Evolutionary conservation across 1,140 invertebrate genomes (phyloP), one percentile per base, ranked within the genome.

Genomic region (Onthophagus taurus): DNA sequence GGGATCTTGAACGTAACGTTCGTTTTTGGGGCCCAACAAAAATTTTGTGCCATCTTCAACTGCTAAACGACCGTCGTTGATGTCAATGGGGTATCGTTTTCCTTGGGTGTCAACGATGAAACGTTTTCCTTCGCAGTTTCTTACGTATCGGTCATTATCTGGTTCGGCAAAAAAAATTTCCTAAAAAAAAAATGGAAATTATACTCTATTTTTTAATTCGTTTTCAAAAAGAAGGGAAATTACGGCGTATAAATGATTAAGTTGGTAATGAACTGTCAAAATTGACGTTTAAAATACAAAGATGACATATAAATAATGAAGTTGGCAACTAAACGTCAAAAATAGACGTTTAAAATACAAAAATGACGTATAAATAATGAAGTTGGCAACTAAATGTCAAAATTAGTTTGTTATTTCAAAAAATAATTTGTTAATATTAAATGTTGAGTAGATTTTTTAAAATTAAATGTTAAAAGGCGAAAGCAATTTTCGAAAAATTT

Each of bases 141-240:
- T 23, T 26, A 23, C 4, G 18, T 39, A 39, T 16, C 24, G 3
- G 20, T 39, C 37, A 29, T 39, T 39, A n/a, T 39, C 24, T 7
- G 37, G 37, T 16, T 39, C 37, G 11, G 21, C 20, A 13, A n/a
- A 26, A 24, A 14, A 39, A 26, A 26, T 1, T 18, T 39, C 37
- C n/a, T n/a, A n/a, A n/a, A n/a, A n/a, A n/a, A n/a, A n/a, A n/a
- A n/a, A n/a, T n/a, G n/a, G n/a, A n/a, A 6, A 26, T 26, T 26
- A 6, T 26, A n/a, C n/a, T n/a, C 23, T 26, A 26, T 26, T 6
- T n/a, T 26, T 26, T 26, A 7, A n/a, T 26, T 26, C 23, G 23
- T 6, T 7, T 26, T n/a, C n/a, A n/a, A 7, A n/a, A n/a, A n/a
- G n/a, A n/a, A n/a, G n/a, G n/a, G n/a, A n/a, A n/a, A n/a, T n/a